These are phyloP conservation scores for Schizopygopsis pylzovi DNA, from an alignment of 2,797 vertebrate species.

Conservation along the genomic window DNA sequence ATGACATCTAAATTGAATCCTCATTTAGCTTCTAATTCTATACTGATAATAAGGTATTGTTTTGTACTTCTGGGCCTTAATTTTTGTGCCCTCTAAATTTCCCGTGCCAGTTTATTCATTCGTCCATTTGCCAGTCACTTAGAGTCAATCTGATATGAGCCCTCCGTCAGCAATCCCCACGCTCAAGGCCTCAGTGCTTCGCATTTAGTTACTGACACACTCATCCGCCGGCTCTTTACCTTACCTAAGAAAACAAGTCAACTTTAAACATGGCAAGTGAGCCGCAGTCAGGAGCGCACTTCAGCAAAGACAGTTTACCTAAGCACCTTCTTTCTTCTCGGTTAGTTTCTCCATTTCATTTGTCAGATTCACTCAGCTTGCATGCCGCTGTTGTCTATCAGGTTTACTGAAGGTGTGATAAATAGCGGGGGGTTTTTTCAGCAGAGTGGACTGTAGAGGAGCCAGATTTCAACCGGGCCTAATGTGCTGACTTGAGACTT, in stretches of 20 bases:
- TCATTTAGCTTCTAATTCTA: background rate
- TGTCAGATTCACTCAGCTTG: conserved; percentile 82
- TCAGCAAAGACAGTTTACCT: conserved; percentile 81
- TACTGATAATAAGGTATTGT: background rate
- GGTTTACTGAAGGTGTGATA: conserved; percentile 72
- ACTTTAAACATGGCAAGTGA: conserved; percentile 79
- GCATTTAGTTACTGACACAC: conserved; percentile 74
- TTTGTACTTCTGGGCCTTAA: background rate
- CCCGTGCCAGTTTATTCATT: conserved; percentile 27
- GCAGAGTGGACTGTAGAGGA: conserved; percentile 47
- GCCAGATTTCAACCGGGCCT: conserved; percentile 42
- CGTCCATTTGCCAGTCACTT: conserved; percentile 38
- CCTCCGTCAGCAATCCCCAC: conserved; percentile 39
- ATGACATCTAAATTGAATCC: background rate
- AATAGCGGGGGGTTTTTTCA: conserved; percentile 64
- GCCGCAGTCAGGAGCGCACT: conserved; percentile 81
- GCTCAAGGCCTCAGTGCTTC: conserved; percentile 57
- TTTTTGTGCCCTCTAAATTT: conserved; percentile 13
- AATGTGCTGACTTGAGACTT: conserved; percentile 52
- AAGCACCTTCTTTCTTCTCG: conserved; percentile 85
- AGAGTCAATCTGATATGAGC: conserved; percentile 49
- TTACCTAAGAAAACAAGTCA: conserved; percentile 79
- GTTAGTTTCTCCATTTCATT: conserved; percentile 84
- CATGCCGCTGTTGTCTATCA: conserved; percentile 77
- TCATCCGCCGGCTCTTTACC: conserved; percentile 68